Base-by-base conservation (phyloP, 2,797 vertebrate genomes). In the Hippoglossus hippoglossus region DNA sequence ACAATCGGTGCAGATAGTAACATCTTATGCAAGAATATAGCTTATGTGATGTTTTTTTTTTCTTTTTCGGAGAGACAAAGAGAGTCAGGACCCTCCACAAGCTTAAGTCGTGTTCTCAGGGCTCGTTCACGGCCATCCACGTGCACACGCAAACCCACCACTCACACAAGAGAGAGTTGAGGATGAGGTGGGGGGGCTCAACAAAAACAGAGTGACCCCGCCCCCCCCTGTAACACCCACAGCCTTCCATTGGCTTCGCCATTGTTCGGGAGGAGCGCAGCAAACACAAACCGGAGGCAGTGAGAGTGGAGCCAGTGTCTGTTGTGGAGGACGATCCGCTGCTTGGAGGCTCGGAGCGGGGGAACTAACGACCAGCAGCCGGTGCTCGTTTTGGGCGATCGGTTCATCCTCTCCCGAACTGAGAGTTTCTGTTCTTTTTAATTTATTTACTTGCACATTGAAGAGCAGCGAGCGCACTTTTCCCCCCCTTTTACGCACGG, bases 201-300 rank as follows among this genome's bases (percentile, higher is more conserved):
- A 24, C 31, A 75, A 46, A 56, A 44, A 13, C 25, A 8, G 28
- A 5, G 2, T 6, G 58, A 6, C 66, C 73, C 83, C 92, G 84
- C 58, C 58, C 94, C 65, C 65, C 54, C 52, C 39, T 1, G 53
- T 75, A 73, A 71, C 81, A 81, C 79, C 67, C 59, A 46, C n/a
- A 51, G 11, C 31, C 46, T 46, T 82, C 50, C 41, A 95, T 95
- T 95, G 94, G 94, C 63, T 77, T 77, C 31, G 7, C 44, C 15
- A 73, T 41, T 18, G 53, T 67, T 80, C 74, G 65, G 90, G 81
- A 83, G 89, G 91, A 81, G 92, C 77, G 73, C 79, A 3, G 80
- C 85, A 75, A 93, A 84, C 91, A 86, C 81, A 82, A 92, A 83
- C 77, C 67, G 81, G 87, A 83, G 15, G 39, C 39, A 24, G 58